phyloP scores from a whole-genome alignment of 2,888 invertebrate species.

The Pristionchus japonicus region DNA sequence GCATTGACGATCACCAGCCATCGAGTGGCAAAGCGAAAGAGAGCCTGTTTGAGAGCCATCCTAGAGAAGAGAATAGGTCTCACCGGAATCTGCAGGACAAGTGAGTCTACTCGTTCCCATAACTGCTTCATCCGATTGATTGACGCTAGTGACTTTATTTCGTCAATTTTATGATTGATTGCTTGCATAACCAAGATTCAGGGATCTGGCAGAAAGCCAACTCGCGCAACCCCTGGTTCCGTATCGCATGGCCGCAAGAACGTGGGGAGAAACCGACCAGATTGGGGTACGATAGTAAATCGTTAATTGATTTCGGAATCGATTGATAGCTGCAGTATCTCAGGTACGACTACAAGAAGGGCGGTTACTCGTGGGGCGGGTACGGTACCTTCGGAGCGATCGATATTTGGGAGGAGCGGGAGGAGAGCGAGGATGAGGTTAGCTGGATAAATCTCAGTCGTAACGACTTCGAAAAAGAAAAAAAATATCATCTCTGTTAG shows the following conservation, averaged over 20 bases:
- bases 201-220: conserved; percentile 32
- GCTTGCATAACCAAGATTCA: too few relatives aligned
- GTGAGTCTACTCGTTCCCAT: too few relatives aligned
- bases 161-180: too few relatives aligned
- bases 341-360: conserved; percentile 44
- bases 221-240: conserved; percentile 34
- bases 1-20: conserved; percentile 11
- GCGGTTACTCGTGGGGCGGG: conserved; percentile 37
- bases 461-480: too few relatives aligned
- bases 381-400: conserved; percentile 35
- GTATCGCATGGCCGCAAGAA: background rate
- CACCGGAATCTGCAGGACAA: background rate
- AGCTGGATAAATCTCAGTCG: background rate
- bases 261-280: background rate
- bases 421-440: background rate
- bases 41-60: background rate
- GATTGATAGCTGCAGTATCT: too few relatives aligned
- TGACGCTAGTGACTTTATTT: too few relatives aligned
- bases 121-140: too few relatives aligned
- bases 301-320: too few relatives aligned
- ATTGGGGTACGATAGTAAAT: background rate
- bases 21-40: background rate
- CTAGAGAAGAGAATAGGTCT: background rate
- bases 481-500: background rate
- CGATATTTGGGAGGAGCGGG: conserved; percentile 40